Evolutionary conservation across 2,113 vertebrate species (phyloP).

Genomic region (Campylomormyrus numenius): DNA sequence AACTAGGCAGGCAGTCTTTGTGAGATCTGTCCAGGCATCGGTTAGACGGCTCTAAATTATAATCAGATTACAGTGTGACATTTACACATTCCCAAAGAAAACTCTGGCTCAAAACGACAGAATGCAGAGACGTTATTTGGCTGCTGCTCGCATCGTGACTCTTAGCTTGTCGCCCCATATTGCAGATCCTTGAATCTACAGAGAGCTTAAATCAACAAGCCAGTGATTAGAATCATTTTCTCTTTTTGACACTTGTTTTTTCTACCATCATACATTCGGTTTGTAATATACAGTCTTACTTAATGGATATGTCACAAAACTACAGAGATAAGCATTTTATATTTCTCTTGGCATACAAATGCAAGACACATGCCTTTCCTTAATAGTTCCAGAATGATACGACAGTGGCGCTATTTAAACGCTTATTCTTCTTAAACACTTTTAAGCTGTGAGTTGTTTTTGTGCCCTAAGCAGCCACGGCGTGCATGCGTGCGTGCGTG

Average conservation of each 20-base stretch:
- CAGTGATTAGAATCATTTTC: neutral
- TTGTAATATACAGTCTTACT: neutral
- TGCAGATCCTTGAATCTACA: neutral
- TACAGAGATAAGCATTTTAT: neutral
- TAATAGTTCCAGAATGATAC: neutral
- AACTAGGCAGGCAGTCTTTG: neutral
- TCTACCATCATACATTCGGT: neutral
- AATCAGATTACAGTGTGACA: slow-evolving; percentile 36
- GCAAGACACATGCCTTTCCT: neutral
- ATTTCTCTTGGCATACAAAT: neutral
- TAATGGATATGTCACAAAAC: neutral
- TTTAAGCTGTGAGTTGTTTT: neutral
- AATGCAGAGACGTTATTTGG: slow-evolving; percentile 40
- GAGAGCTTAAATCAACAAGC: neutral
- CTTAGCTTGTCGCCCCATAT: neutral
- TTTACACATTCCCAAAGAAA: slow-evolving; percentile 27
- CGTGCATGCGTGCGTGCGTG: neutral
- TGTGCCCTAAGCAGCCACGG: neutral
- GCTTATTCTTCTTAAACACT: neutral
- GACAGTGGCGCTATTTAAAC: neutral
- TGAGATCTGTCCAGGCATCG: neutral
- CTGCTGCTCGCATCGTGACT: slow-evolving; percentile 34
- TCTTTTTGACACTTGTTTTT: neutral
- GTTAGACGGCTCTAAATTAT: slow-evolving; percentile 27
- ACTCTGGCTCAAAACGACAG: slow-evolving; percentile 21